Base-by-base conservation (phyloP, 2,888 invertebrate genomes). In the Hesperia comma region DNA sequence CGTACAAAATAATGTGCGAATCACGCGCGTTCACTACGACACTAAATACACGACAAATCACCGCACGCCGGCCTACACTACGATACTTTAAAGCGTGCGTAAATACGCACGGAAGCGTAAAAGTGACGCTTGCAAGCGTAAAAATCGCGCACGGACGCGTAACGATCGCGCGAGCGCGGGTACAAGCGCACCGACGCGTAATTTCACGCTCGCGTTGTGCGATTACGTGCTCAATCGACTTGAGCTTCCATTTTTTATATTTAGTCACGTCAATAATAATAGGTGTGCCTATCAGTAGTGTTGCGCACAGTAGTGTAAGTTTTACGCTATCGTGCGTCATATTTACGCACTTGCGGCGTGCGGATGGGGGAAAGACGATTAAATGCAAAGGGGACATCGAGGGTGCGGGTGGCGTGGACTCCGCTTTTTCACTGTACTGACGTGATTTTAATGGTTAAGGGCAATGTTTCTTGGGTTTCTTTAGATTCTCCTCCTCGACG, bases 401-500 rank as follows among this genome's bases (percentile, higher is more conserved):
- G 68, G 61, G 72, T 56, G 76, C 74, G 74, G 77, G 77, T 75
- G 72, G 77, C 75, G 74, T 72, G 69, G 63, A 73, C 70, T 80
- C 88, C 88, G 87, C 87, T 84, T 81, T 84, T 85, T 83, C 85
- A 84, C 88, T 80, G 89, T 90, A 91, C 91, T 90, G 91, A 91
- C 75, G 78, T 79, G 78, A 77, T 72, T 84, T 78, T 89, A 90
- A 89, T 87, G 90, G 95, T 95, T 95, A 95, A 95, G 95, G 95
- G 93, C 94, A 94, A 85, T 95, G 95, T 90, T 95, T 95, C 88
- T 95, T 96, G 78, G 95, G 95, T 87, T 96, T 96, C 93, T 95
- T 95, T 86, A 95, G 95, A 81, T 97, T 96, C 82, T 97, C 97
- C 83, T 97, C 97, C 77, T 97, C 96, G 70, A 95, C 94, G 17